A percentile compares a stretch with the other conserved stretches of the same genome.
These are phyloP conservation scores for Dascyllus trimaculatus DNA, from an alignment of 2,113 vertebrate genomes.

Conservation along the genomic window DNA sequence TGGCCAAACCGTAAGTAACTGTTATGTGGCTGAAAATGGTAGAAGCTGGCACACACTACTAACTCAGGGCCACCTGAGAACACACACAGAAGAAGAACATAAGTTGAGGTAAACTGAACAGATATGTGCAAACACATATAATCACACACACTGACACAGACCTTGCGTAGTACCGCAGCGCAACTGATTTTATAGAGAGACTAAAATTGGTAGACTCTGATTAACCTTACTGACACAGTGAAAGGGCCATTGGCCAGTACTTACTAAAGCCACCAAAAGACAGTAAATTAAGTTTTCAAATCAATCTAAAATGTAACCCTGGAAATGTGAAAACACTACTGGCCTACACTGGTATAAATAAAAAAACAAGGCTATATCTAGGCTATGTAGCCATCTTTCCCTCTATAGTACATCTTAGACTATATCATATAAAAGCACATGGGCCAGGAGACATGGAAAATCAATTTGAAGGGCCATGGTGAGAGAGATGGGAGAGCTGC, in stretches of 20 bases:
- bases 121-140: not conserved
- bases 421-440: conserved; percentile 44
- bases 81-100: conserved; percentile 5
- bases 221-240: not conserved
- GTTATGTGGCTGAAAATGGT: conserved; percentile 84
- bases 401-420: conserved; percentile 33
- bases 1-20: conserved; percentile 82
- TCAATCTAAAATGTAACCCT: not conserved
- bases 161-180: not conserved
- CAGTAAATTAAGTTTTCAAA: not conserved
- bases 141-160: not conserved
- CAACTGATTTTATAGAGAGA: not conserved
- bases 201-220: not conserved
- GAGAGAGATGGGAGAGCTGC: conserved; percentile 35
- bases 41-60: conserved; percentile 86
- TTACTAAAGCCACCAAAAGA: not conserved
- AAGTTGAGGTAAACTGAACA: not conserved
- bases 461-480: conserved; percentile 61
- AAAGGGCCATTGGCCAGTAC: no score
- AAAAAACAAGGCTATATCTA: conserved; percentile 34
- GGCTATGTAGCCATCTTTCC: conserved; percentile 26
- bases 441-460: conserved; percentile 68
- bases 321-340: conserved; percentile 1
- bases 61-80: conserved; percentile 74
- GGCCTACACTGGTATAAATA: conserved; percentile 36